Percentiles rank a stretch among this genome's conserved stretches.
phyloP scores from a whole-genome alignment of 2,113 vertebrate species.

The Oophaga pumilio region DNA sequence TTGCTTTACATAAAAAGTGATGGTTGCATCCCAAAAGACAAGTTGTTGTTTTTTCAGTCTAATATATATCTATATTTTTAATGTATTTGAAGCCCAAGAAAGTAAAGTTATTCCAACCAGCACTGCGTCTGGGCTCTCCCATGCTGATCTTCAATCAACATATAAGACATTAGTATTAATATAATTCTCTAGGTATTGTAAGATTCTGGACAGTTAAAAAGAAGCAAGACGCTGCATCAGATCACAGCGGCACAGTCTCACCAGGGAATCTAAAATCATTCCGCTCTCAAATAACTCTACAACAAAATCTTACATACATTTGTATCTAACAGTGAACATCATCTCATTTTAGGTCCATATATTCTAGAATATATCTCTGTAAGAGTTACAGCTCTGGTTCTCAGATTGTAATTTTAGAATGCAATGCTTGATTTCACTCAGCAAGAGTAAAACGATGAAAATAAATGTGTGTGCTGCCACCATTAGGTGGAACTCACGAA shows the following conservation, averaged over 20 bases:
- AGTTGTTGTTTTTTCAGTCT: no score
- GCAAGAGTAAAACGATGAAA: not conserved
- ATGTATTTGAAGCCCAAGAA: not conserved
- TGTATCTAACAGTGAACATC: not conserved
- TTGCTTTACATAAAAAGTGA: no score
- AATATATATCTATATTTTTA: not conserved
- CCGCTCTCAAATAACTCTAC: not conserved
- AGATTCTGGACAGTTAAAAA: not conserved
- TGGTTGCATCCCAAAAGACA: no score
- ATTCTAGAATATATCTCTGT: not conserved
- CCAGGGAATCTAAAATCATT: not conserved
- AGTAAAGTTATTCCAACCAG: not conserved
- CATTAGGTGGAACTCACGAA: not conserved
- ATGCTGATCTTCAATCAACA: conserved; percentile 1
- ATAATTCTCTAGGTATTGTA: not conserved
- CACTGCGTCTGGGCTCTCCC: not conserved
- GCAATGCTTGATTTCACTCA: not conserved
- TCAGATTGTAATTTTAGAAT: not conserved
- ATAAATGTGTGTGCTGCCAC: not conserved
- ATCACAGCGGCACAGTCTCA: not conserved
- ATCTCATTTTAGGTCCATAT: not conserved
- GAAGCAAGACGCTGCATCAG: conserved; percentile 8
- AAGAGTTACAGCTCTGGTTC: not conserved
- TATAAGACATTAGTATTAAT: conserved; percentile 2
- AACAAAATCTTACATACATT: not conserved